Conservation (phyloP, 2,888 invertebrate genomes). For the Pyrgus malvae region DNA sequence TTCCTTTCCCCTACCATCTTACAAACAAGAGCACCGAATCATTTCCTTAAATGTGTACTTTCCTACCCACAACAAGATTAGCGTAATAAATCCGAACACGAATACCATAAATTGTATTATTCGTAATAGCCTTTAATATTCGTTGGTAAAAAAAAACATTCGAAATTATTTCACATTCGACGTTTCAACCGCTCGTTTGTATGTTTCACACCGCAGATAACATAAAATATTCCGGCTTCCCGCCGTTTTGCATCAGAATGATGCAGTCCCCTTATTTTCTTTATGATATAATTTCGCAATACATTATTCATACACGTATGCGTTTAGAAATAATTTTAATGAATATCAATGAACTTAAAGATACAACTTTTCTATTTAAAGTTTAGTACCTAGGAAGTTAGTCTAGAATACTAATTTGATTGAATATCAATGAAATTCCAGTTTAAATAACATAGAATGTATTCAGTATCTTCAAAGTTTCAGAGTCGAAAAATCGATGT, state of each 20-base stretch:
- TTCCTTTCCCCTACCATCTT: neutral
- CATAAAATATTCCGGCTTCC: slow-evolving; percentile 52
- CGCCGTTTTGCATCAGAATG: slow-evolving; percentile 51
- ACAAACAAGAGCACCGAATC: neutral
- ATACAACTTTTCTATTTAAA: slow-evolving; percentile 5
- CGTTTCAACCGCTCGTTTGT: slow-evolving; percentile 17
- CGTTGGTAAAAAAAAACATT: neutral
- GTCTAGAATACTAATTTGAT: neutral
- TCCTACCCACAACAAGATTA: too few relatives aligned
- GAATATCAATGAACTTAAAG: slow-evolving; percentile 13
- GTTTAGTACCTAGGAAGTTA: neutral
- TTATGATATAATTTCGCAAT: slow-evolving; percentile 27
- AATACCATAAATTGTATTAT: too few relatives aligned
- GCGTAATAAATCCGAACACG: too few relatives aligned
- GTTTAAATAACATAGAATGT: too few relatives aligned
- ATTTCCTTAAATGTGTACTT: too few relatives aligned
- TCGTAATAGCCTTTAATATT: too few relatives aligned
- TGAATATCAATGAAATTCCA: too few relatives aligned
- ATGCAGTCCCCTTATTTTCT: slow-evolving; percentile 52
- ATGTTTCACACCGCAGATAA: slow-evolving; percentile 42
- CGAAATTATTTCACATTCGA: neutral
- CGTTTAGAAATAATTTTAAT: slow-evolving; percentile 15
- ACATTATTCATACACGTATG: slow-evolving; percentile 22
- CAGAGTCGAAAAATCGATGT: neutral
- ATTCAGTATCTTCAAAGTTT: neutral